Conservation (phyloP, 2,888 invertebrate species). For the Anarsia innoxiella region DNA sequence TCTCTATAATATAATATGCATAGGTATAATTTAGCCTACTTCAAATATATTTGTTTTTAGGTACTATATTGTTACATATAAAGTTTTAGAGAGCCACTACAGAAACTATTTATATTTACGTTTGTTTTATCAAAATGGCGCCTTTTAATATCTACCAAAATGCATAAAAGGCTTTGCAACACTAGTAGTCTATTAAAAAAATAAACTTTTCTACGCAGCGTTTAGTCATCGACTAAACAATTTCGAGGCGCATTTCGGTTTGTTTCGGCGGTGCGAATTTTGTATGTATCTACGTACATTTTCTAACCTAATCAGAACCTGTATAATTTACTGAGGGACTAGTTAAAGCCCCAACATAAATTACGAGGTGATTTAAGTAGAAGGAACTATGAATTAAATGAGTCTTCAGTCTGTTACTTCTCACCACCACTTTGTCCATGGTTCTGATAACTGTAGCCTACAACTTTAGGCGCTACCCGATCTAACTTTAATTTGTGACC, state of each 20-base stretch:
- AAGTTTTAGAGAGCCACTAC: constrained; percentile 43
- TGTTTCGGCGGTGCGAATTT: constrained; percentile 53
- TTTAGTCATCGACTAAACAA: constrained; percentile 33
- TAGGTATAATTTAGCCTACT: constrained; percentile 32
- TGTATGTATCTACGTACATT: constrained; percentile 40
- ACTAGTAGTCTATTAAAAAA: too few relatives aligned
- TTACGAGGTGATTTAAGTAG: constrained; percentile 76
- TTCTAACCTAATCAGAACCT: constrained; percentile 76
- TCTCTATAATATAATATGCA: too few relatives aligned
- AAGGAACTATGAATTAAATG: constrained; percentile 56
- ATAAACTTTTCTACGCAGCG: too few relatives aligned
- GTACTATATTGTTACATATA: constrained; percentile 28
- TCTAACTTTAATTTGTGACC: constrained; percentile 47
- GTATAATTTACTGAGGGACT: constrained; percentile 71
- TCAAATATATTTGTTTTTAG: constrained; percentile 44
- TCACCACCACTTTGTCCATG: constrained; percentile 57
- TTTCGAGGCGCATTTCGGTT: constrained; percentile 50
- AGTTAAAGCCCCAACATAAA: constrained; percentile 57
- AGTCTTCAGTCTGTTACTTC: constrained; percentile 62
- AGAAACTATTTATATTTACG: constrained; percentile 11
- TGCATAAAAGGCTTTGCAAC: too few relatives aligned
- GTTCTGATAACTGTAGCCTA: constrained; percentile 69
- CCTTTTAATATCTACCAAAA: too few relatives aligned
- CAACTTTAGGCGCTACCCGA: constrained; percentile 11
- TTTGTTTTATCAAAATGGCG: neutral